These are phyloP conservation scores for Platycheirus albimanus DNA, from an alignment of 2,888 invertebrate species.

Conservation along the genomic window DNA sequence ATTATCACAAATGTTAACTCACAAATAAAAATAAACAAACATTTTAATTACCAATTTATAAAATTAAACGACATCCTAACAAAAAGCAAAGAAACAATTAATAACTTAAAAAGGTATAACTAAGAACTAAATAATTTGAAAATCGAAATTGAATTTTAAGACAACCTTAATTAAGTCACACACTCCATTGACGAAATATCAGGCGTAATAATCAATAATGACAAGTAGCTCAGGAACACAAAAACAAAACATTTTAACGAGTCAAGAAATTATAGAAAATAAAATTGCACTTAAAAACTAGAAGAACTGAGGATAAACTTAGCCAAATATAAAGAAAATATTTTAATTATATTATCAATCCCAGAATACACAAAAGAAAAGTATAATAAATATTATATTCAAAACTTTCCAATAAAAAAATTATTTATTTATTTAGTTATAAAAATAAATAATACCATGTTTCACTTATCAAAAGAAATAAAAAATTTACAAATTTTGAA, in stretches of 20 bases:
- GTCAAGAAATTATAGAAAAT: conserved; percentile 1
- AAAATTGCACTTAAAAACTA: background rate
- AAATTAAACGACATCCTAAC: background rate
- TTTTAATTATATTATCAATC: background rate
- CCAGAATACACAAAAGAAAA: conserved; percentile 6
- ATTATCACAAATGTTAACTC: background rate
- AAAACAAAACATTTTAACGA: conserved; percentile 1
- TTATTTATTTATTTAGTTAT: background rate
- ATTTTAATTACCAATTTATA: background rate
- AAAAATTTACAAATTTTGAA: too few species aligned
- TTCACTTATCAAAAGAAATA: too few species aligned
- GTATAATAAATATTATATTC: conserved; percentile 3
- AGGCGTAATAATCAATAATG: background rate
- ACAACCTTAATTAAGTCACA: too few species aligned
- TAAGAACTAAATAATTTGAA: too few species aligned
- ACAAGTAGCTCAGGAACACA: background rate
- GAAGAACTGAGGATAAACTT: background rate
- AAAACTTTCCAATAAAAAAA: background rate
- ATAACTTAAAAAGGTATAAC: background rate
- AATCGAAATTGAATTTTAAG: too few species aligned
- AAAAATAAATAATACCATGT: too few species aligned
- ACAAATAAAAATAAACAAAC: background rate
- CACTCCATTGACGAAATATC: conserved; percentile 6
- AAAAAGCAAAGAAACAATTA: background rate
- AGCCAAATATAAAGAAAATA: background rate